Evolutionary conservation across 2,797 vertebrate genomes (phyloP).

Genomic region (Hypotaenidia okinawae): DNA sequence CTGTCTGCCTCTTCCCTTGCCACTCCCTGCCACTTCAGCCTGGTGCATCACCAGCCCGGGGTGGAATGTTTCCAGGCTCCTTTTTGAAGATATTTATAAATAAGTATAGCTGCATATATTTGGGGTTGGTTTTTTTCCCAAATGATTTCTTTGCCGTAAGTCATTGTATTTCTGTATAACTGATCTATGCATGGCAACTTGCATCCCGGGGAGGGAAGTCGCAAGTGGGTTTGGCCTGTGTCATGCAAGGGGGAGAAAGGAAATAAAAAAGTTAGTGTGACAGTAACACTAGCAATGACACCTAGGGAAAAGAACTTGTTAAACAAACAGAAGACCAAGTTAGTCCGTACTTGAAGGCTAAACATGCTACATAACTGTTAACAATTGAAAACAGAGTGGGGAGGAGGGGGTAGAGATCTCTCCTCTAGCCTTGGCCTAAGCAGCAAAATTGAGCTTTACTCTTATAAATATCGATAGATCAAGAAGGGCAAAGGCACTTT

Average conservation of each 20-base stretch:
- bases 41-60: fast-evolving
- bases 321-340: neutral
- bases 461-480: constrained; percentile 1
- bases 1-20: constrained; percentile 17
- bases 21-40: neutral
- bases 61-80: constrained; percentile 25
- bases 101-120: neutral
- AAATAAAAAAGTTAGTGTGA: constrained; percentile 9
- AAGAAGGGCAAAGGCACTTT: neutral
- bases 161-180: constrained; percentile 11
- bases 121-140: neutral
- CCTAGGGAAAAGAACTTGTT: neutral
- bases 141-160: constrained; percentile 26
- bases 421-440: neutral
- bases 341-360: neutral
- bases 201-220: neutral
- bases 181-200: neutral
- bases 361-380: neutral
- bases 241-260: neutral
- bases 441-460: neutral
- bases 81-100: constrained; percentile 63
- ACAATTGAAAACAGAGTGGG: neutral
- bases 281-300: neutral
- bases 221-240: neutral
- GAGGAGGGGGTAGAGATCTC: neutral